Percentiles rank a stretch among this genome's conserved stretches.
phyloP scores from a whole-genome alignment of 2,888 invertebrate genomes.

The Imbricaverruca yamaguchii region DNA sequence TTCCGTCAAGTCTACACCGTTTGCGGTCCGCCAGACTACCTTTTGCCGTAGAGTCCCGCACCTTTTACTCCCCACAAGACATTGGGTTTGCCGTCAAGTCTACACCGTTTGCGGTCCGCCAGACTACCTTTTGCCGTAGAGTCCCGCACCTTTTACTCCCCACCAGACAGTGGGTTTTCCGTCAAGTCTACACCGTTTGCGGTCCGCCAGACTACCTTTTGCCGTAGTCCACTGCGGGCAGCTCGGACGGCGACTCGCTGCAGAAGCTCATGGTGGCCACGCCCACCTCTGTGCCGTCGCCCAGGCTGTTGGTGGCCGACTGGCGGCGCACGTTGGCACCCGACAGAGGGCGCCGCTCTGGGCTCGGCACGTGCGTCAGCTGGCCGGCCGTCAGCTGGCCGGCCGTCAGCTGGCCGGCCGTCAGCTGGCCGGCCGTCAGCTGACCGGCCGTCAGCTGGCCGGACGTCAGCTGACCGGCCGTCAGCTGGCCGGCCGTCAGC shows the following conservation, averaged over 20 bases:
- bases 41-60: too few relatives aligned
- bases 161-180: too few relatives aligned
- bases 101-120: too few relatives aligned
- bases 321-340: not conserved
- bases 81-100: too few relatives aligned
- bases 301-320: constrained; percentile 9
- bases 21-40: too few relatives aligned
- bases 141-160: too few relatives aligned
- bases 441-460: not conserved
- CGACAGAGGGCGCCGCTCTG: not conserved
- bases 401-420: too few relatives aligned
- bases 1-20: too few relatives aligned
- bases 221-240: not conserved
- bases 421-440: not conserved
- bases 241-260: not conserved
- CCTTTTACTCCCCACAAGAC: too few relatives aligned
- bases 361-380: not conserved
- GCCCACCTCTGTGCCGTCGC: constrained; percentile 8
- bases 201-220: not conserved
- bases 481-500: not conserved
- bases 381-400: constrained; percentile 8
- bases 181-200: too few relatives aligned
- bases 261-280: constrained; percentile 17
- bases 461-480: not conserved
- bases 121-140: too few relatives aligned